Base-by-base conservation (phyloP, 2,113 vertebrate species). In the Blennius ocellaris region DNA sequence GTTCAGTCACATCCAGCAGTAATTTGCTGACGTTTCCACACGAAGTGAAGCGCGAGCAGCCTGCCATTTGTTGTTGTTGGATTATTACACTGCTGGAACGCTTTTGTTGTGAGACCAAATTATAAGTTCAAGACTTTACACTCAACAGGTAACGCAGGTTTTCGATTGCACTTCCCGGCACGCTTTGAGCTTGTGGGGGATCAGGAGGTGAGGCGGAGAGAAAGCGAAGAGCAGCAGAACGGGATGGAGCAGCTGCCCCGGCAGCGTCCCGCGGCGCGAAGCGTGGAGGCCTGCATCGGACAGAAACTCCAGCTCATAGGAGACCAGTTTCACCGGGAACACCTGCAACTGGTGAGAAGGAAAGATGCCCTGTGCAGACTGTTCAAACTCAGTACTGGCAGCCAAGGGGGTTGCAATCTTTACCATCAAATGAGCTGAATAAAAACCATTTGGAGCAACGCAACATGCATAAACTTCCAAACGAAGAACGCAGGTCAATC, bases 271-370 rank as follows among this genome's bases (percentile, higher is more conserved):
- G 82, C 43, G 9, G 87, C 62, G 1, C 91, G 57, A 60, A 92
- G 89, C 55, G 60, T 92, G 63, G 94, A 94, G 78, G 91, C 83
- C 36, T 85, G 78, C 74, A 94, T 95, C 6, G 94, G 93, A 38
- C 93, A 90, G 86, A 95, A 94, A 73, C 93, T 95, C 69, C 94
- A 93, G 81, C 87, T 92, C 83, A 94, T 95, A 50, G 94, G 94
- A 75, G 94, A 95, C 80, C 93, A 94, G 87, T 95, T 94, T 85
- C 93, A 94, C 77, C 87, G 89, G 75, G 91, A 94, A 69, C 93
- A 93, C 52, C 74, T 94, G 48, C 90, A 92, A 77, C 88, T 91
- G 94, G 94, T 95, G 86, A 90, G 90, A 41, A 69, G 63, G 69
- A 81, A 58, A 50, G 45, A 12, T 54, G 39, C 47, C 51, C 8